Evolutionary conservation across 1,140 invertebrate species (phyloP).

Genomic region (Steinernema khuongi): DNA sequence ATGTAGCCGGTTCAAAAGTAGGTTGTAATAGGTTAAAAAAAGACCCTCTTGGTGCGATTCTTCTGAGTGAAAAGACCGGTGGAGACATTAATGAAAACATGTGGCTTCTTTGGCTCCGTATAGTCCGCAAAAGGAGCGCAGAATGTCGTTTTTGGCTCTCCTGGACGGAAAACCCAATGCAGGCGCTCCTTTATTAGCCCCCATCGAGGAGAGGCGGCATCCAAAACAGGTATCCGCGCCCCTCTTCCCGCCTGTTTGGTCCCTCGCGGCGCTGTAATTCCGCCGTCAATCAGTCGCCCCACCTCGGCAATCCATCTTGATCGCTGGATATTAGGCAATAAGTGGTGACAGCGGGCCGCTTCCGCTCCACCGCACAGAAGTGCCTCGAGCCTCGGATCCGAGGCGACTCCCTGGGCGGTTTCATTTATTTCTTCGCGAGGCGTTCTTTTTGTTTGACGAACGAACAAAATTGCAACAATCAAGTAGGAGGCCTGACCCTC

Average conservation of each 20-base stretch:
- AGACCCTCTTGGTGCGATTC: no score
- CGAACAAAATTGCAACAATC: conserved; percentile 6
- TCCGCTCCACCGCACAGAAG: background rate
- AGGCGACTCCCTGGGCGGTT: background rate
- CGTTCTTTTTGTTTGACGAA: background rate
- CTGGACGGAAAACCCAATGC: no score
- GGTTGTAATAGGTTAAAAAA: no score
- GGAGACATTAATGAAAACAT: no score
- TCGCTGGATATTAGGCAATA: conserved; percentile 3
- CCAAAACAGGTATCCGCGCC: no score
- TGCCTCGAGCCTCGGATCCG: background rate
- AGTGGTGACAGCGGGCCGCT: conserved; percentile 7
- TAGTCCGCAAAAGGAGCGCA: no score
- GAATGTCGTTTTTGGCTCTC: no score
- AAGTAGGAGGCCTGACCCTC: background rate
- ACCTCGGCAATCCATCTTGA: conserved; percentile 8
- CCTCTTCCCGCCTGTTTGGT: background rate
- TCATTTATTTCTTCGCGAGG: background rate
- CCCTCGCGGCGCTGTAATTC: background rate
- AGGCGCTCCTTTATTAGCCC: no score
- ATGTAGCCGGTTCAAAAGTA: no score
- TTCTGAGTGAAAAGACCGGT: no score
- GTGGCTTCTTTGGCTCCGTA: no score
- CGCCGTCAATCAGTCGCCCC: background rate
- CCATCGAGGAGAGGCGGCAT: no score